A percentile compares a stretch with the other conserved stretches of the same genome.
These are phyloP conservation scores for Halictus quadricinctus DNA, from an alignment of 2,888 invertebrate species.

Conservation along the genomic window DNA sequence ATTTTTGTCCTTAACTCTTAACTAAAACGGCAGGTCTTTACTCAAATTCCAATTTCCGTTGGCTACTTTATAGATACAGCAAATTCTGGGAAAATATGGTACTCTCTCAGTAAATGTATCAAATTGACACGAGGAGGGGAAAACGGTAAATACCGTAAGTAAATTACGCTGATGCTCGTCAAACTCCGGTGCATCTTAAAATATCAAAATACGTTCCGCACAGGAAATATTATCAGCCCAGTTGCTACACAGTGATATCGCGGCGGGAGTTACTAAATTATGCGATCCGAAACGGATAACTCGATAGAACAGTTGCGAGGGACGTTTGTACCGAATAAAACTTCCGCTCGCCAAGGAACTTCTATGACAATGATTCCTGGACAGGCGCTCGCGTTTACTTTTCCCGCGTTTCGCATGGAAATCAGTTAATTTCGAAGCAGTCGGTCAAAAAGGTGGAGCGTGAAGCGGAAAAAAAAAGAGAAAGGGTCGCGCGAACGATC, in stretches of 20 bases:
- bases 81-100: no score
- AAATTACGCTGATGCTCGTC: background rate
- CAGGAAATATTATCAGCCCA: background rate
- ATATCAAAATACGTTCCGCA: background rate
- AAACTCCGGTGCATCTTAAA: background rate
- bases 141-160: background rate
- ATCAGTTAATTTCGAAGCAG: constrained; percentile 25
- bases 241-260: background rate
- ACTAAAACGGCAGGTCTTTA: no score
- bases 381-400: background rate
- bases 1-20: no score
- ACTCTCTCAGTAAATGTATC: no score
- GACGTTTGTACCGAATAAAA: background rate
- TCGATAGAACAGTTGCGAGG: background rate
- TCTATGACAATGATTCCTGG: background rate
- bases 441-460: constrained; percentile 1
- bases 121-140: no score
- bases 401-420: background rate
- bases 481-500: constrained; percentile 8
- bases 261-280: background rate
- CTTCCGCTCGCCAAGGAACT: background rate
- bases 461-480: no score
- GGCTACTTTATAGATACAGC: no score
- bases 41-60: no score
- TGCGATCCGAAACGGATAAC: constrained; percentile 1